Base-by-base conservation (phyloP, 2,888 invertebrate genomes). In the Meteorus cinctellus region DNA sequence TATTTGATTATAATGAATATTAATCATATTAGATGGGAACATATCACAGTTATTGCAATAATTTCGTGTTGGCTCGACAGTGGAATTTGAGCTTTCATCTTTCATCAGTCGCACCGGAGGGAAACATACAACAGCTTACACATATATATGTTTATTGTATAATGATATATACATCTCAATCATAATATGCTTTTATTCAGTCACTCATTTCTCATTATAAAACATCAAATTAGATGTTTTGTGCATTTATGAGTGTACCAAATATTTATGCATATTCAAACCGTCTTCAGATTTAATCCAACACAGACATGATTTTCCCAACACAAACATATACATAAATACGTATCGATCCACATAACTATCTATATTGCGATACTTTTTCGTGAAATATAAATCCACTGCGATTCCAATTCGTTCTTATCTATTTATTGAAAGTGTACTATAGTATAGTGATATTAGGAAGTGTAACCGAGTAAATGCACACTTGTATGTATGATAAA, bases 371-470 rank as follows among this genome's bases (percentile, higher is more conserved):
- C 55, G 55, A 55, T 55, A 19, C 19, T 55, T 19, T 4, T 19
- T 19, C 19, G 19, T 55, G 19, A 55, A 6, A 19, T 19, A 19
- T 19, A 34, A 55, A 55, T 55, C n/a, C n/a, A 8, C 19, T 55
- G 19, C 24, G 19, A 55, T 55, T 55, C n/a, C 24, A 8, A 24
- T 55, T 55, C 19, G 19, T 2, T 55, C n/a, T 6, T 6, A 19
- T 55, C 19, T 55, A 55, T 55, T 55, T 55, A 63, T 36, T 63
- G 51, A 63, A 29, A 63, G 63, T 63, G 41, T 29, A 31, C 45
- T 45, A 45, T 62, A 69, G 59, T 60, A 70, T 70, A 60, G 41
- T 41, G 12, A 12, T 41, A 8, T 12, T 63, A 62, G 63, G 62
- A 45, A 48, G 24, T 10, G 3, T 6, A 62, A 31, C 1, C 6